Conservation (phyloP, 2,797 vertebrate genomes). For the Chrysocyon brachyurus region DNA sequence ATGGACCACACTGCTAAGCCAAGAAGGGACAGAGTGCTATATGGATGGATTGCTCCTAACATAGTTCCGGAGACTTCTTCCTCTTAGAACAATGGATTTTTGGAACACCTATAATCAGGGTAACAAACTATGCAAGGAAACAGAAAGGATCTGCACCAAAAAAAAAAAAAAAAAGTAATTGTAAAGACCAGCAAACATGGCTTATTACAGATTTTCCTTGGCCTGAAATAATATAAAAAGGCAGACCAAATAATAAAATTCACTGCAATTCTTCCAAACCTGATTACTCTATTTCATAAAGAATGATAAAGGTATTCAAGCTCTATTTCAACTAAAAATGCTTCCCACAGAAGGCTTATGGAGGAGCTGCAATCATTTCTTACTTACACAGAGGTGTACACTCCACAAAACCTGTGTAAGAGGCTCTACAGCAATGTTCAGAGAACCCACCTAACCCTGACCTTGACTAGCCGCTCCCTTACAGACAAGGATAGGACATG, state of each 20-base stretch:
- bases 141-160: background rate
- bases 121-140: background rate
- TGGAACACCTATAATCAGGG: background rate
- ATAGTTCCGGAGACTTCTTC: constrained; percentile 19
- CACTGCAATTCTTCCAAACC: background rate
- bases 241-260: background rate
- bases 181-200: background rate
- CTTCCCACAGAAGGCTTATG: background rate
- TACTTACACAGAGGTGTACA: accelerated
- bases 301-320: background rate
- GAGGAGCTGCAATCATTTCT: background rate
- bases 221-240: background rate
- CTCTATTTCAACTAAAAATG: background rate
- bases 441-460: background rate
- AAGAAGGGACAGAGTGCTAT: background rate
- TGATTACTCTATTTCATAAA: background rate
- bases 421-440: background rate
- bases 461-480: background rate
- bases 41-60: background rate
- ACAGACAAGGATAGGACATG: accelerated
- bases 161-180: background rate
- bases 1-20: background rate
- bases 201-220: background rate
- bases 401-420: background rate
- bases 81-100: background rate